Conservation (phyloP, 1,140 invertebrate genomes). For the Drosophila littoralis region DNA sequence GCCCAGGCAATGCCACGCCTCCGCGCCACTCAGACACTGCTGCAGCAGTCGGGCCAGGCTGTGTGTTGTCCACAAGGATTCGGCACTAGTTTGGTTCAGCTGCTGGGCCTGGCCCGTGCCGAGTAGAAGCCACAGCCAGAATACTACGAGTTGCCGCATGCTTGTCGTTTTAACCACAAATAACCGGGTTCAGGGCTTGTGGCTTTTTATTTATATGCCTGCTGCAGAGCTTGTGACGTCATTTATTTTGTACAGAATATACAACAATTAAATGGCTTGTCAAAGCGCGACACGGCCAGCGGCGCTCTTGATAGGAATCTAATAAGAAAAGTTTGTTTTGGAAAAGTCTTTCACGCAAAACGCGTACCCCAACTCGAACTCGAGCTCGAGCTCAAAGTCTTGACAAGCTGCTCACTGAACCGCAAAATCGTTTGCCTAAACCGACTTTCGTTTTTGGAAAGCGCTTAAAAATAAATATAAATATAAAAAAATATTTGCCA, state of each 20-base stretch:
- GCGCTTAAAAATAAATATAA: constrained; percentile 19
- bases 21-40: constrained; percentile 81
- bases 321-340: constrained; percentile 61
- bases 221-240: constrained; percentile 30
- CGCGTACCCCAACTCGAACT: not conserved
- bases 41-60: constrained; percentile 57
- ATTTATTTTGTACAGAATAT: constrained; percentile 9
- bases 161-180: constrained; percentile 57
- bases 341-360: constrained; percentile 41
- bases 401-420: constrained; percentile 63
- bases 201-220: constrained; percentile 6
- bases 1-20: constrained; percentile 86
- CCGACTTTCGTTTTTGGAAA: constrained; percentile 71
- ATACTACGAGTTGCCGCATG: constrained; percentile 50
- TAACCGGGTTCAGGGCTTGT: constrained; percentile 39
- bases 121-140: constrained; percentile 42
- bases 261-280: constrained; percentile 69
- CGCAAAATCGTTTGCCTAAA: constrained; percentile 51
- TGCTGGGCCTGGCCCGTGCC: constrained; percentile 16
- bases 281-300: constrained; percentile 66
- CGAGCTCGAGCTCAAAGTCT: constrained; percentile 6
- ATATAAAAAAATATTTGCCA: constrained; percentile 1
- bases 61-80: constrained; percentile 46
- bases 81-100: constrained; percentile 1
- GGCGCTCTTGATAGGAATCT: constrained; percentile 69